Conservation (phyloP, 2,113 vertebrate species). For the Nematolebias whitei region DNA sequence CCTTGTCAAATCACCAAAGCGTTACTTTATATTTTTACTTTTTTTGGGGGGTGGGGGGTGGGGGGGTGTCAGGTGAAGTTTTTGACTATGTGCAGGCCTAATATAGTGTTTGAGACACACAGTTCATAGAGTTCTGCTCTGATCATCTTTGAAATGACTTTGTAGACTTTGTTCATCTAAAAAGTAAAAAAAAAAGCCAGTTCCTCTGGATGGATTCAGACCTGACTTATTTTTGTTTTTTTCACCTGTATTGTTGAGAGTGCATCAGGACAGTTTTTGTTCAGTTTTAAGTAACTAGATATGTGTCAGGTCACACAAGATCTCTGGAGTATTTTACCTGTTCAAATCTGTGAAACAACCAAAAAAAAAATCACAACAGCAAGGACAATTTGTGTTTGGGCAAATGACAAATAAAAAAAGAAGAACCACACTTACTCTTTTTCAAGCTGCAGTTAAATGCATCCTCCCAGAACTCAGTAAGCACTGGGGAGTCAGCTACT, state of each 20-base stretch:
- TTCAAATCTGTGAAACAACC: neutral
- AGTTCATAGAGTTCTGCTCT: too few species aligned
- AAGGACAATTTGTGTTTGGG: neutral
- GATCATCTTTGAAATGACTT: neutral
- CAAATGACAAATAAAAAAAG: too few species aligned
- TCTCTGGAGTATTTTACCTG: neutral
- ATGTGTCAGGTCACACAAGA: neutral
- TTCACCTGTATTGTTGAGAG: too few species aligned
- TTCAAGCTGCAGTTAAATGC: conserved; percentile 67
- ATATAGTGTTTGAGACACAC: neutral
- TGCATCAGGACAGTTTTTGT: neutral
- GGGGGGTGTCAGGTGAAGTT: too few species aligned
- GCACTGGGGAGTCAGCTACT: conserved; percentile 4
- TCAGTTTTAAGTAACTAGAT: neutral
- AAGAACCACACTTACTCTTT: neutral
- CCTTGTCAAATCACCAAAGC: too few species aligned
- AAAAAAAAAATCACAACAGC: neutral
- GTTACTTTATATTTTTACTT: too few species aligned
- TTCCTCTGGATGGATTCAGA: too few species aligned
- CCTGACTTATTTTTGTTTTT: too few species aligned
- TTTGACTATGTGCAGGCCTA: too few species aligned
- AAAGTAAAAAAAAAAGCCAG: too few species aligned
- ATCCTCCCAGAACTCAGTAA: conserved; percentile 75
- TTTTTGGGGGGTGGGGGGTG: too few species aligned
- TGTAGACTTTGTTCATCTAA: too few species aligned